Evolutionary conservation across 2,113 vertebrate species (phyloP).

Genomic region (Hypocryptadius cinnamomeus): DNA sequence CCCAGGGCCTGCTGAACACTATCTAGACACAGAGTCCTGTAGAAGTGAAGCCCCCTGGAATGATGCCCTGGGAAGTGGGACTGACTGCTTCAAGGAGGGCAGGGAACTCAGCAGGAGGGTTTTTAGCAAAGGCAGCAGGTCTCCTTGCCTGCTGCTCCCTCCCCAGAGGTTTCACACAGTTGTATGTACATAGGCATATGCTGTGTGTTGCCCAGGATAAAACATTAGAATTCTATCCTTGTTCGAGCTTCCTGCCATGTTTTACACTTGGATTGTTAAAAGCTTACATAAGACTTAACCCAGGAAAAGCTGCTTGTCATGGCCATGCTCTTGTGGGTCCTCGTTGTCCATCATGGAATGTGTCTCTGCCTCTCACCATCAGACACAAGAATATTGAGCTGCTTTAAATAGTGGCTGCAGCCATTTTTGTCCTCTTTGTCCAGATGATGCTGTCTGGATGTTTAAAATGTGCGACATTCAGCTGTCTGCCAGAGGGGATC

Average conservation of each 20-base stretch:
- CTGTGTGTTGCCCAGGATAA: neutral
- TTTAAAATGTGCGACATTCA: neutral
- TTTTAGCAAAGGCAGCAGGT: neutral
- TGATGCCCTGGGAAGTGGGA: neutral
- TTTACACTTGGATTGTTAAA: neutral
- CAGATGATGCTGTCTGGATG: slow-evolving; percentile 18
- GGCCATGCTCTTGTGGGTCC: neutral
- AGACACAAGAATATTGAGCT: neutral
- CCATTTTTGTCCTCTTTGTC: neutral
- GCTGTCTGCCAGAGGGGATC: neutral
- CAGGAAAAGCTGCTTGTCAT: neutral
- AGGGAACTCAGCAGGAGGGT: neutral
- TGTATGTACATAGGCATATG: rapidly evolving
- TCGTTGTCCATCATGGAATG: neutral
- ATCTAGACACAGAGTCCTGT: neutral
- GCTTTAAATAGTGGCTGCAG: slow-evolving; percentile 24
- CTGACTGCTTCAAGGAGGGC: neutral
- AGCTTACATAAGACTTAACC: neutral
- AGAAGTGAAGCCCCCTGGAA: neutral
- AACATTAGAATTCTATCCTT: neutral
- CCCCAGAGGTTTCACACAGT: neutral
- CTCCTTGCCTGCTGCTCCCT: neutral
- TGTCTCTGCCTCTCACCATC: neutral
- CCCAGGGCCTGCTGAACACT: neutral
- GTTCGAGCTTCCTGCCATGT: neutral